Conservation (phyloP, 2,113 vertebrate species). For the Eublepharis macularius region DNA sequence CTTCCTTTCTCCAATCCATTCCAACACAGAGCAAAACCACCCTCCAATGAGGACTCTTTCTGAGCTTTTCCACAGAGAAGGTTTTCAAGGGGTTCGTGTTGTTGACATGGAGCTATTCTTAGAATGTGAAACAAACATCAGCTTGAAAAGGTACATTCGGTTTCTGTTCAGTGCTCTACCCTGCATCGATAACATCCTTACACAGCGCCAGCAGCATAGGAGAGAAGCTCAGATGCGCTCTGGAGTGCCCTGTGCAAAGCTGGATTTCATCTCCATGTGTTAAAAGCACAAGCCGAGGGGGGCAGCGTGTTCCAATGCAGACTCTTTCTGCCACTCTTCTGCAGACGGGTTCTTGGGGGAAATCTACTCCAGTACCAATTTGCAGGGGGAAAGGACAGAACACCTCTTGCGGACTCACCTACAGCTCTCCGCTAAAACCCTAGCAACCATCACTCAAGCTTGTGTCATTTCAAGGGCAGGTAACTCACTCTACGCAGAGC, state of each 20-base stretch:
- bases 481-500: no score
- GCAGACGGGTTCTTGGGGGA: no score
- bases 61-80: neutral
- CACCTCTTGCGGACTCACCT: neutral
- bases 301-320: no score
- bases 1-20: neutral
- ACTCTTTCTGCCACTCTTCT: neutral
- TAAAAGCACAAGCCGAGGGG: neutral
- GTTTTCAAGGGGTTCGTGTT: neutral
- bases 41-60: neutral
- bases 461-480: neutral
- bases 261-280: neutral
- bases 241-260: neutral
- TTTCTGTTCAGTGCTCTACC: neutral
- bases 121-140: neutral
- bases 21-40: neutral
- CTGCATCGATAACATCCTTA: neutral
- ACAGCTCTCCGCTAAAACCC: neutral
- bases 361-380: neutral
- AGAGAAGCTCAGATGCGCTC: no score
- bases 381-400: neutral
- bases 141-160: no score
- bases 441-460: conserved; percentile 7
- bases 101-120: no score
- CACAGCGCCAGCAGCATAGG: neutral